Evolutionary conservation across 2,113 vertebrate genomes (phyloP), one percentile per base, ranked within the genome.

Genomic region (Notothenia coriiceps): DNA sequence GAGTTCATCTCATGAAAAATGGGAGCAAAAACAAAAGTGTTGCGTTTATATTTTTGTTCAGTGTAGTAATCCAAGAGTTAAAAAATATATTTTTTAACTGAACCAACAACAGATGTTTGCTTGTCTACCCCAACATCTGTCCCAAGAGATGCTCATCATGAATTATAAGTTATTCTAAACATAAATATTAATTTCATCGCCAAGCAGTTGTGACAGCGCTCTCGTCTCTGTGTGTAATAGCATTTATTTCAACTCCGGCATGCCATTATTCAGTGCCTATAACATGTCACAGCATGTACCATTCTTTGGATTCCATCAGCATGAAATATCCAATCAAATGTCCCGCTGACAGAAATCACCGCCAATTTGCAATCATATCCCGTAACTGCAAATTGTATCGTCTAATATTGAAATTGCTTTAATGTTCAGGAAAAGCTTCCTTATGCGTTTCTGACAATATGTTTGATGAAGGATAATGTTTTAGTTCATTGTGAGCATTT

Each of bases 261-360:
- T 73, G 18, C 8, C 44, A 57, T 75, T 73, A 71, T 44, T 76
- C 14, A 20, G 13, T 13, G 29, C 20, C 52, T 56, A 17, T 15
- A 61, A 22, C 54, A 10, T 2, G 29, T 13, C 54, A 50, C 69
- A 69, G 52, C 7, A 56, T 70, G 80, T 52, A 72, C 10, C 25
- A 44, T 40, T 29, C 49, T 62, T n/a, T 52, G 6, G 35, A 64
- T 71, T 65, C 56, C 22, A 8, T 22, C 47, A 44, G 12, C 54
- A 43, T 71, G 12, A 85, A 59, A 59, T 76, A 76, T 29, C 20
- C 40, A n/a, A 61, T 86, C 7, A 54, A 62, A 86, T 18, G 17
- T 50, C 82, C 68, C 4, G 55, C 71, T 79, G 74, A 74, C 73
- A 67, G 44, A 77, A 33, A 67, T 35, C 40, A 71, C 76, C 6